phyloP scores from a whole-genome alignment of 2,888 invertebrate genomes.

The Lochmaea crataegi region DNA sequence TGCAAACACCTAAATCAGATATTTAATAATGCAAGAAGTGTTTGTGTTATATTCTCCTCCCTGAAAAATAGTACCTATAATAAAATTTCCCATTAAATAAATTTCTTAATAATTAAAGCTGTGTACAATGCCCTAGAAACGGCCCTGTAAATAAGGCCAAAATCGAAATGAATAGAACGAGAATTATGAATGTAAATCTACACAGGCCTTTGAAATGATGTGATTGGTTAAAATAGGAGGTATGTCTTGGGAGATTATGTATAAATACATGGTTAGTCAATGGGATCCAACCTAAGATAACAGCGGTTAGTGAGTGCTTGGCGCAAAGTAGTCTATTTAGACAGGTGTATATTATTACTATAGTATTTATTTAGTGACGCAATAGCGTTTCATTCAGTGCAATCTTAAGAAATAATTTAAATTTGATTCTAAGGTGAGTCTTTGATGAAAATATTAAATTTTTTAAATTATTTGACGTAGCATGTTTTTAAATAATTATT shows the following conservation, averaged over 20 bases:
- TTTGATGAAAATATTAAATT: not conserved
- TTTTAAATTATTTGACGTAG: too few relatives aligned
- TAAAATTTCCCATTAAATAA: too few relatives aligned
- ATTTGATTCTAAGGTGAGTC: not conserved
- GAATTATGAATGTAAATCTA: conserved; percentile 3
- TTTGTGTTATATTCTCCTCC: too few relatives aligned
- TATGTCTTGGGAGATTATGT: conserved; percentile 19
- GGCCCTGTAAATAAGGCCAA: not conserved
- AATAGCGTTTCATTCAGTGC: not conserved
- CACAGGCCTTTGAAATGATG: not conserved
- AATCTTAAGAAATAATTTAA: not conserved
- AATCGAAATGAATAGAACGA: not conserved
- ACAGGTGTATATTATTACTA: not conserved
- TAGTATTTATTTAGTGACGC: conserved; percentile 5
- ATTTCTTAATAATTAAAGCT: too few relatives aligned
- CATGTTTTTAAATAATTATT: too few relatives aligned
- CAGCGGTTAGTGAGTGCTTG: conserved; percentile 18
- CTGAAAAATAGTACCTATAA: too few relatives aligned
- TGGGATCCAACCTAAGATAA: conserved; percentile 28
- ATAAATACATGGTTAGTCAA: conserved; percentile 29
- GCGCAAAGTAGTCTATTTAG: not conserved
- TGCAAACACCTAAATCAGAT: too few relatives aligned
- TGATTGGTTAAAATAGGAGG: conserved; percentile 25
- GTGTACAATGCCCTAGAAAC: not conserved
- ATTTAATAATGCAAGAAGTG: too few relatives aligned